Base-by-base conservation (phyloP, 2,888 invertebrate genomes). In the Amphiduros pacificus region DNA sequence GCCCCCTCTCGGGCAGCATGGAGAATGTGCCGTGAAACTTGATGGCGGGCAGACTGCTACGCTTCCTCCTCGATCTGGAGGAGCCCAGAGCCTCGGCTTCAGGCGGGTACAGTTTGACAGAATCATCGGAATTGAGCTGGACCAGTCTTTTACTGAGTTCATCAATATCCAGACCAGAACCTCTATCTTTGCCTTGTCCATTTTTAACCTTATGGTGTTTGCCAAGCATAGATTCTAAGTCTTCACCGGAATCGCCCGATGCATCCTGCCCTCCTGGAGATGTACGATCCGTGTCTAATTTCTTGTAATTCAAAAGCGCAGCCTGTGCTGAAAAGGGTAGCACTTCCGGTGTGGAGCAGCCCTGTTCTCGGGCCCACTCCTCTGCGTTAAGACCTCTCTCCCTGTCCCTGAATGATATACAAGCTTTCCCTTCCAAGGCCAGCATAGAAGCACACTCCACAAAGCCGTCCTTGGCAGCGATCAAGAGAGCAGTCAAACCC, bases 371-470 rank as follows among this genome's bases (percentile, higher is more conserved):
- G 24, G 79, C 72, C 76, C 77, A 78, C 61, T 79, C 75, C 57
- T 77, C 73, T 2, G 77, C 75, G 11, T 76, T 75, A 50, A 73
- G 55, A 5, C 73, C 72, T 27, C 66, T 64, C 28, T 71, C 70
- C 36, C 60, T 71, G 64, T 80, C 80, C 41, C 72, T 66, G 52
- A 72, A 61, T 6, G 64, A 65, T 9, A 77, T 64, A n/a, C 72
- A 73, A 3, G 79, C 78, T 50, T 74, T 73, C 11, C 79, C 79
- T 53, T 78, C 76, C 14, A 74, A 64, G n/a, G 76, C 73, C 5
- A 80, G 73, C 11, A 76, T 72, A 57, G 74, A 70, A 9, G 79
- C 78, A 60, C 79, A 79, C 24, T 77, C 73, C 28, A 76, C 71
- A 63, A 74, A 71, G 9, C 76, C 76, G 48, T 74, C 71, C 32